These are phyloP conservation scores for Lagopus muta DNA, from an alignment of 2,113 vertebrate genomes.

Conservation along the genomic window DNA sequence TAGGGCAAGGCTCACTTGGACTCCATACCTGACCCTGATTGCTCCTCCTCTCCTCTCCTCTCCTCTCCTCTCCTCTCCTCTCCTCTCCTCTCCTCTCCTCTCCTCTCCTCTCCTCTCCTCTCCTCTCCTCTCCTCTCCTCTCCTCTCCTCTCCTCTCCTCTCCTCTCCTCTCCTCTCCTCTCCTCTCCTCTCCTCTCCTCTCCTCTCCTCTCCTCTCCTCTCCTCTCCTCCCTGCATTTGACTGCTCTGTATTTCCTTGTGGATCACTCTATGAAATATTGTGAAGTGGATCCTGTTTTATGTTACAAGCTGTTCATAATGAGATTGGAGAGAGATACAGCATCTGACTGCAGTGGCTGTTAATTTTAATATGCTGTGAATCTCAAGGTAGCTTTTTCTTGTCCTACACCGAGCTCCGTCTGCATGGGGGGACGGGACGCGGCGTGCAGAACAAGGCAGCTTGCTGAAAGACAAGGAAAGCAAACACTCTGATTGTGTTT, in stretches of 20 bases:
- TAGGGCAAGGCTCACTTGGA: background rate
- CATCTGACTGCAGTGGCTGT: slow-evolving; percentile 75
- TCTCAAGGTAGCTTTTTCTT: slow-evolving; percentile 72
- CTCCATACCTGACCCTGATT: background rate
- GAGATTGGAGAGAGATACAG: slow-evolving; percentile 76
- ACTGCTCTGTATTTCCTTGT: slow-evolving; percentile 1
- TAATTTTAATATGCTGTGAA: slow-evolving; percentile 76
- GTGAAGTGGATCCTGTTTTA: slow-evolving; percentile 65
- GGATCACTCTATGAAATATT: slow-evolving; percentile 42
- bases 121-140: too few species aligned
- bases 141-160: background rate
- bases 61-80: background rate
- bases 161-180: background rate
- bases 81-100: background rate
- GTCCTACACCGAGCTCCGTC: slow-evolving; percentile 39
- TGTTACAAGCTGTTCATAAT: slow-evolving; percentile 68
- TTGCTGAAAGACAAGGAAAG: slow-evolving; percentile 50
- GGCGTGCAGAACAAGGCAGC: slow-evolving; percentile 27
- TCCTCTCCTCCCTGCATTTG: background rate
- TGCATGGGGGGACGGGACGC: background rate
- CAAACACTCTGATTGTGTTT: slow-evolving; percentile 39
- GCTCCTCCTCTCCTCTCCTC: too few species aligned
- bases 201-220: background rate
- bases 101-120: background rate
- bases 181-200: too few species aligned